Percentiles rank a stretch among this genome's conserved stretches.
Evolutionary conservation across 2,113 vertebrate species (phyloP).

Genomic region (Apistogramma diplotaenia): DNA sequence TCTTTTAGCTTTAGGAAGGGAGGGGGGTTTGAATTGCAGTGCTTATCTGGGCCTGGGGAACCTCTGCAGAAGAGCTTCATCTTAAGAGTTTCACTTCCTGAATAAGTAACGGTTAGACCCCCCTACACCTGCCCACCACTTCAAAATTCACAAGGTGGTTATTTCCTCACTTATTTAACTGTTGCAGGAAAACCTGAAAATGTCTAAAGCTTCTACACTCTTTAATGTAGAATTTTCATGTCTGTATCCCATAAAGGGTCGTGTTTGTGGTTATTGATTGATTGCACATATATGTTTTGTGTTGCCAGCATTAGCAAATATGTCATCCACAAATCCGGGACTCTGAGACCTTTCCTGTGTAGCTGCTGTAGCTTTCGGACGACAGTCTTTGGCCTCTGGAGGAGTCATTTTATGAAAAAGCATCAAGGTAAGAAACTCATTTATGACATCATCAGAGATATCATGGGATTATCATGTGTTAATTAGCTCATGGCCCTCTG

Average conservation of each 20-base stretch:
- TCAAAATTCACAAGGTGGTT: accelerated
- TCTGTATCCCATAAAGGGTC: background rate
- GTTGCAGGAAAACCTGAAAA: too few relatives aligned
- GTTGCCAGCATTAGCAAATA: constrained; percentile 63
- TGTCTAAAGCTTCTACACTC: background rate
- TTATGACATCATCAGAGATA: background rate
- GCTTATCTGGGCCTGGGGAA: background rate
- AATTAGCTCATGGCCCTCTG: too few relatives aligned
- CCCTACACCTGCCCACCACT: background rate
- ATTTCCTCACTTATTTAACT: background rate
- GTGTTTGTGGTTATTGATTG: background rate
- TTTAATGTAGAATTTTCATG: background rate
- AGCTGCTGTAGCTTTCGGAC: constrained; percentile 87
- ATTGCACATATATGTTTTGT: background rate
- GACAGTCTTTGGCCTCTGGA: constrained; percentile 83
- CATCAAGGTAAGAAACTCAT: constrained; percentile 78
- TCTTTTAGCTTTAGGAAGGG: too few relatives aligned
- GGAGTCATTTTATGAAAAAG: constrained; percentile 85
- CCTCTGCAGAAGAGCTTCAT: background rate
- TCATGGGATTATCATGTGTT: background rate
- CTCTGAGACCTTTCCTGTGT: constrained; percentile 84
- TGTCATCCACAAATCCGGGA: constrained; percentile 83
- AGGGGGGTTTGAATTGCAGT: too few relatives aligned
- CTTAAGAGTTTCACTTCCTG: background rate
- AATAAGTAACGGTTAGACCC: background rate